Evolutionary conservation across 2,797 vertebrate species (phyloP).

Genomic region (Microctenopoma stevenorrisi): DNA sequence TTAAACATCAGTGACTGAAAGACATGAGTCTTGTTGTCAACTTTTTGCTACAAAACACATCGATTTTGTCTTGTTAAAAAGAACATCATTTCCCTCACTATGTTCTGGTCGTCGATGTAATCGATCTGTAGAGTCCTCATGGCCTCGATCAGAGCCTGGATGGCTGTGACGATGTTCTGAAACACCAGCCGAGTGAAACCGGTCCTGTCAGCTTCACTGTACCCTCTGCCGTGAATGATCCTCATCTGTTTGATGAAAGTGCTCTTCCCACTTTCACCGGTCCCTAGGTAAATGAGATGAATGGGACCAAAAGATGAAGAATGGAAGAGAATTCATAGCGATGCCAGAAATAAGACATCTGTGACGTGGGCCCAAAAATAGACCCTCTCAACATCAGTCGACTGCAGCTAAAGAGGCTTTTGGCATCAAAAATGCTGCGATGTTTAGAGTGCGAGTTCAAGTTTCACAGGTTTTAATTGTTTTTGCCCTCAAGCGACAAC

Average conservation of each 20-base stretch:
- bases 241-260: slow-evolving; percentile 97
- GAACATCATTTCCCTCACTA: slow-evolving; percentile 73
- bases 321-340: slow-evolving; percentile 52
- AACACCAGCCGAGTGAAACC: slow-evolving; percentile 86
- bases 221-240: slow-evolving; percentile 91
- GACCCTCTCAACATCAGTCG: slow-evolving; percentile 43
- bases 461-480: slow-evolving; percentile 7
- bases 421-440: slow-evolving; percentile 1
- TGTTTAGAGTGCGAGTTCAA: slow-evolving; percentile 11
- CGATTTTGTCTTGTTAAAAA: neutral
- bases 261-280: slow-evolving; percentile 93
- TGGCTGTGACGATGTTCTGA: slow-evolving; percentile 88
- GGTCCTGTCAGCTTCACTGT: slow-evolving; percentile 85
- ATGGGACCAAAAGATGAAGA: slow-evolving; percentile 46
- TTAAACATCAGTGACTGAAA: no score
- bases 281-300: slow-evolving; percentile 79
- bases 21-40: neutral
- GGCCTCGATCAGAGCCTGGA: slow-evolving; percentile 86
- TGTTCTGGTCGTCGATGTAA: slow-evolving; percentile 82
- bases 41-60: neutral
- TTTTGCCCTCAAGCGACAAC: neutral
- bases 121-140: slow-evolving; percentile 84
- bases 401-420: slow-evolving; percentile 29
- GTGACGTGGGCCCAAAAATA: slow-evolving; percentile 19
- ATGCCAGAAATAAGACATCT: slow-evolving; percentile 42